These are phyloP conservation scores for Nestor notabilis DNA, from an alignment of 2,113 vertebrate genomes.

Conservation along the genomic window DNA sequence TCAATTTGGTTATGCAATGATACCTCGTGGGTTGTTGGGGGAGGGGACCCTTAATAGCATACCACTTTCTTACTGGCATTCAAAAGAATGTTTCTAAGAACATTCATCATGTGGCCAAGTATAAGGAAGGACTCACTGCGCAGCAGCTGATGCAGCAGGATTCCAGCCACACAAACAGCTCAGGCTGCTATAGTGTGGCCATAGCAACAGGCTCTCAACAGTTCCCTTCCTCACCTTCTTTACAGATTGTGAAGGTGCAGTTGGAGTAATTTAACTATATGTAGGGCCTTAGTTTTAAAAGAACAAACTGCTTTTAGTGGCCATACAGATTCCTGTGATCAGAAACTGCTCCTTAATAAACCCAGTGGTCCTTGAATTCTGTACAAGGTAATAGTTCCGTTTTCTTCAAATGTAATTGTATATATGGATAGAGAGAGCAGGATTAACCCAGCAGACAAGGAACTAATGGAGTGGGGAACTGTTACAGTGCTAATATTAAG, in stretches of 20 bases:
- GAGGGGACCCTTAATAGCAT: neutral
- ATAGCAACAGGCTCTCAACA: constrained; percentile 55
- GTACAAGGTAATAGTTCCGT: neutral
- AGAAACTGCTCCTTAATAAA: neutral
- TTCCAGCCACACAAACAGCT: neutral
- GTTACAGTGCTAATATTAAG: neutral
- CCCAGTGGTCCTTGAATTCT: neutral
- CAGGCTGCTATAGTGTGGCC: constrained; percentile 9
- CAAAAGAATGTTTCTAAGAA: constrained; percentile 8
- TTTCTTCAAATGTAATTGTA: neutral
- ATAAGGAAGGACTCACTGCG: constrained; percentile 42
- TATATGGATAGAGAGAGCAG: neutral
- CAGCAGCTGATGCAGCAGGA: constrained; percentile 24
- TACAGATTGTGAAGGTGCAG: neutral
- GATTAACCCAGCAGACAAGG: neutral
- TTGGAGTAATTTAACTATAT: neutral
- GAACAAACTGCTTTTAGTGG: neutral
- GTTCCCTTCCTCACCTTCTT: neutral
- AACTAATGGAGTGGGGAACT: neutral
- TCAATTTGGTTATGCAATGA: constrained; percentile 40
- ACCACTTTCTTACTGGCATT: neutral
- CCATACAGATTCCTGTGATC: neutral
- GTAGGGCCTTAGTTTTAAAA: neutral
- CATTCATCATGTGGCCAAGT: neutral
- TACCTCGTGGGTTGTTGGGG: neutral